Conservation (phyloP, 2,113 vertebrate species). For the Ancistrus triradiatus region DNA sequence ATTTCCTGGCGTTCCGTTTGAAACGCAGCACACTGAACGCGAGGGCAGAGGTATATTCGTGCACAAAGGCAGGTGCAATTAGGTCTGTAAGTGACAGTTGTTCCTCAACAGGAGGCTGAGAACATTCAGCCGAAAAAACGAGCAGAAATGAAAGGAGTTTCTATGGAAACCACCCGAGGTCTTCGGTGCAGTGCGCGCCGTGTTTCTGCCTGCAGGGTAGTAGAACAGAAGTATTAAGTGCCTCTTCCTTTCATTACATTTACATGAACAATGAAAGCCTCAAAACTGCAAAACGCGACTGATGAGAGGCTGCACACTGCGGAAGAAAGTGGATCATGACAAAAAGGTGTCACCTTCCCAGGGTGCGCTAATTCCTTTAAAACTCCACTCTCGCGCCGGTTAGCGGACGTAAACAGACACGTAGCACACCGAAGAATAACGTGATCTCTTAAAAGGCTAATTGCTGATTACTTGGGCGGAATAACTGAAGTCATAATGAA, state of each 20-base stretch:
- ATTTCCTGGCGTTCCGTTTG: background rate
- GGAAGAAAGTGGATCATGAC: too few relatives aligned
- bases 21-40: too few relatives aligned
- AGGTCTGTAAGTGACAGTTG: slow-evolving; percentile 55
- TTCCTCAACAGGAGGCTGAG: slow-evolving; percentile 49
- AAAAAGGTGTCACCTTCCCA: too few relatives aligned
- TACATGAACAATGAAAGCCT: background rate
- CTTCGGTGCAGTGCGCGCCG: slow-evolving; percentile 38
- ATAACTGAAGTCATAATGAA: too few relatives aligned
- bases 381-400: too few relatives aligned
- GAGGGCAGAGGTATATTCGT: too few relatives aligned
- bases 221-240: slow-evolving; percentile 38
- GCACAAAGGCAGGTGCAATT: slow-evolving; percentile 37
- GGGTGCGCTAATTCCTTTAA: too few relatives aligned
- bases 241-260: slow-evolving; percentile 22
- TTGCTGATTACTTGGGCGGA: too few relatives aligned
- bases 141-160: slow-evolving; percentile 57
- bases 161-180: slow-evolving; percentile 70
- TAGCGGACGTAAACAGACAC: too few relatives aligned
- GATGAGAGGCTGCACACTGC: background rate
- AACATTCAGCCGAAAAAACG: slow-evolving; percentile 55
- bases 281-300: background rate
- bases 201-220: slow-evolving; percentile 43
- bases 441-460: too few relatives aligned
- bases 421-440: too few relatives aligned